phyloP scores from a whole-genome alignment of 2,797 vertebrate genomes.

The Microctenopoma steveboyesi region DNA sequence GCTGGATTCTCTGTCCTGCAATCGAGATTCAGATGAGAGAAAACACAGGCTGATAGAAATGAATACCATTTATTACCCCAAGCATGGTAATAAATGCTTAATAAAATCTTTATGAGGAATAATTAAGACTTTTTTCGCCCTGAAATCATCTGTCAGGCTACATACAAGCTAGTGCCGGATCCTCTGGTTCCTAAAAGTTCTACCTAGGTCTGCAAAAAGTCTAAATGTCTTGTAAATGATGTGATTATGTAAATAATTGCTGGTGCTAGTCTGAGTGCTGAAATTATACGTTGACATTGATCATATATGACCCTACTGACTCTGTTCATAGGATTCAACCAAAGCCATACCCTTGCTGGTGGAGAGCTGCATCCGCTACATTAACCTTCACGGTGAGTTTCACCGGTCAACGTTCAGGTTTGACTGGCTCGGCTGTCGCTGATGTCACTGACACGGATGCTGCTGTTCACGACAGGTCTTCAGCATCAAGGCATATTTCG shows the following conservation, averaged over 20 bases:
- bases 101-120: not conserved
- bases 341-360: constrained; percentile 97
- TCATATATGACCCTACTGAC: not conserved
- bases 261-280: too few species aligned
- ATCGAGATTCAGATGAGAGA: not conserved
- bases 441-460: not conserved
- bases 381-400: constrained; percentile 96
- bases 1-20: not conserved
- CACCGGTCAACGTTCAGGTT: not conserved
- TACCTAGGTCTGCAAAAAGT: too few species aligned
- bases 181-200: not conserved
- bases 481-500: constrained; percentile 99
- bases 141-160: not conserved
- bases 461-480: constrained; percentile 84
- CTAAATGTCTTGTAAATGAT: too few species aligned
- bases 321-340: constrained; percentile 87
- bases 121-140: not conserved
- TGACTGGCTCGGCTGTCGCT: not conserved
- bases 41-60: not conserved
- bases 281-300: too few species aligned
- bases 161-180: not conserved
- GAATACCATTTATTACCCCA: not conserved
- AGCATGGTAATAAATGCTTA: not conserved
- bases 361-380: constrained; percentile 98
- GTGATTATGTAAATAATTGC: too few species aligned